phyloP scores from a whole-genome alignment of 2,888 invertebrate species.

The Meiosimyza decipiens region DNA sequence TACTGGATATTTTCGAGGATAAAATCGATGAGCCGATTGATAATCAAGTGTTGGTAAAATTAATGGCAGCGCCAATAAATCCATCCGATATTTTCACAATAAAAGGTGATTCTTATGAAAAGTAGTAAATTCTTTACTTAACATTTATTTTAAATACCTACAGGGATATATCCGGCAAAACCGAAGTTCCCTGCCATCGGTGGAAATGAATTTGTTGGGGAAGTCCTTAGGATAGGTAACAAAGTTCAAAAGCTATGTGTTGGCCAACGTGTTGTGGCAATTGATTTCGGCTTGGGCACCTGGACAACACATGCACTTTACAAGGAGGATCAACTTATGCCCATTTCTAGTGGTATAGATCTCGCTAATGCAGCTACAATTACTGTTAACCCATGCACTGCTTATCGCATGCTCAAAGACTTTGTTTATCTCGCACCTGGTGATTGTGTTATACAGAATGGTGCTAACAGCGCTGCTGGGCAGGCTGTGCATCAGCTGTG shows the following conservation, averaged over 20 bases:
- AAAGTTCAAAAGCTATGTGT: slow-evolving; percentile 65
- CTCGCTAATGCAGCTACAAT: slow-evolving; percentile 85
- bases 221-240: slow-evolving; percentile 79
- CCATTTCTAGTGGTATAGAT: slow-evolving; percentile 78
- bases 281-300: slow-evolving; percentile 83
- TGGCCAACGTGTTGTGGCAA: slow-evolving; percentile 88
- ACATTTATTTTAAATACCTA: background rate
- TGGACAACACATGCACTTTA: slow-evolving; percentile 82
- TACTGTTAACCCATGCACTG: slow-evolving; percentile 94
- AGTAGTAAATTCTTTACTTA: background rate
- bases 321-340: slow-evolving; percentile 71
- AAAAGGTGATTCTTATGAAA: slow-evolving; percentile 74
- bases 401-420: slow-evolving; percentile 94
- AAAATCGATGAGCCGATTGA: slow-evolving; percentile 69
- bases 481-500: slow-evolving; percentile 93
- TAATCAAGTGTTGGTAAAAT: slow-evolving; percentile 81
- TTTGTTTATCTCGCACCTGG: slow-evolving; percentile 79
- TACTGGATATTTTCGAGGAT: slow-evolving; percentile 73
- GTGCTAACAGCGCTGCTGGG: slow-evolving; percentile 94
- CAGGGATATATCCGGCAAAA: slow-evolving; percentile 77
- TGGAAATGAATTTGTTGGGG: slow-evolving; percentile 94
- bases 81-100: slow-evolving; percentile 98
- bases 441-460: slow-evolving; percentile 93
- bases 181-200: slow-evolving; percentile 84
- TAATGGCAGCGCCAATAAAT: slow-evolving; percentile 92